phyloP scores from a whole-genome alignment of 92 coral and sea anemone species.

The Scolanthus callimorphus region DNA sequence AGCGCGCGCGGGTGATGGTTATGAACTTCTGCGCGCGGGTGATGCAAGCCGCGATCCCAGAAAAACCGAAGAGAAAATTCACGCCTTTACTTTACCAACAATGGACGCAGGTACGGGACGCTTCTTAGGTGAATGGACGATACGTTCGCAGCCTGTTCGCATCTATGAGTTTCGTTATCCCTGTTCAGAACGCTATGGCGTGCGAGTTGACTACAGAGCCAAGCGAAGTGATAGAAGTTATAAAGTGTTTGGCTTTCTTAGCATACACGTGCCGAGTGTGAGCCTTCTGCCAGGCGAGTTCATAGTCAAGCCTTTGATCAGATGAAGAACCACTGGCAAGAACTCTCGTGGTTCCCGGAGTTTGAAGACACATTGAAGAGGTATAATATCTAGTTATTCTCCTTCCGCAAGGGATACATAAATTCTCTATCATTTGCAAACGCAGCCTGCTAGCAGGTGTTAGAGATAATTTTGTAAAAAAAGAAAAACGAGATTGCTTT shows the following conservation, averaged over 20 bases:
- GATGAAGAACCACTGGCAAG: constrained; percentile 34
- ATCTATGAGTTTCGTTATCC: constrained; percentile 52
- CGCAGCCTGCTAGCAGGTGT: too few species aligned
- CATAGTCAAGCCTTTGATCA: constrained; percentile 29
- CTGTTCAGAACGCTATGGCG: constrained; percentile 27
- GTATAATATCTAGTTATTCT: too few species aligned
- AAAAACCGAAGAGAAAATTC: too few species aligned
- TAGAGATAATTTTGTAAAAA: too few species aligned
- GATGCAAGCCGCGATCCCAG: too few species aligned
- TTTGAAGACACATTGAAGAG: constrained; percentile 42
- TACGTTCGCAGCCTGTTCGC: background rate
- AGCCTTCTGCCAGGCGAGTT: constrained; percentile 63
- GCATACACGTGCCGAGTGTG: constrained; percentile 33
- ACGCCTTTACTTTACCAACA: background rate
- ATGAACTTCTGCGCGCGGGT: too few species aligned
- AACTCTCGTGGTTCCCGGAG: constrained; percentile 57
- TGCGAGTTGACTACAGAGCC: constrained; percentile 36
- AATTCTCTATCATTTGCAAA: too few species aligned
- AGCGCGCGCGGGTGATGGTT: too few species aligned
- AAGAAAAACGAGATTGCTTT: too few species aligned
- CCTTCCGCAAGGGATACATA: too few species aligned
- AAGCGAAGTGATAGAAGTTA: constrained; percentile 2
- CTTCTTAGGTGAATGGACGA: constrained; percentile 29
- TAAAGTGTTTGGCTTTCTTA: constrained; percentile 31
- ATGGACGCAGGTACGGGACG: constrained; percentile 4